Base-by-base conservation (phyloP, 1,140 invertebrate species). In the Berghia stephanieae region DNA sequence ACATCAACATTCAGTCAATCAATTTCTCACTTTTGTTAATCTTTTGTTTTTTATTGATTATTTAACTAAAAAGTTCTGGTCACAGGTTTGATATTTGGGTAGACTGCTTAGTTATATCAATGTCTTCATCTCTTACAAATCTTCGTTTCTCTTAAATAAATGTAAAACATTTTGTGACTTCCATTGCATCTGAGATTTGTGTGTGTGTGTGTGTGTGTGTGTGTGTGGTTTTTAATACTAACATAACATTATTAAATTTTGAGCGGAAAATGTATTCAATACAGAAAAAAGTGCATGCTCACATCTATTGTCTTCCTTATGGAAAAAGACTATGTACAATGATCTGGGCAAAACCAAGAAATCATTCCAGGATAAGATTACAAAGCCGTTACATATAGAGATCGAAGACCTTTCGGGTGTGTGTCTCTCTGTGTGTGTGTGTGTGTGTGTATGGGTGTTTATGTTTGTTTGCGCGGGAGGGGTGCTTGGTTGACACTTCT, bases 151-250 rank as follows among this genome's bases (percentile, higher is more conserved):
- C 6, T 60, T 60, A 0, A 13, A 1, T 60, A n/a, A 27, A 13
- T 60, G 8, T 21, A 34, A 6, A n/a, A 2, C 36, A 8, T 24
- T 21, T 60, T 6, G 57, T 10, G 24, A 10, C 24, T 60, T 60
- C 36, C 10, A 8, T 60, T 10, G 24, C 10, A 27, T 27, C 4
- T 66, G 60, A 6, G 36, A 3, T 67, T 38, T 43, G 67, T 69
- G 67, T 43, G 67, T 69, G 67, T 43, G 67, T 69, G 67, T 69
- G 67, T 69, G 67, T 69, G 67, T 69, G 67, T 69, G 67, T 69
- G 67, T 69, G 67, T 71, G 69, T 71, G 43, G 46, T 43, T 71
- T 24, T 71, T 43, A 34, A 34, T 71, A 46, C 52, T 43, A 13
- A 31, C 36, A 46, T 31, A 46, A 34, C 43, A 21, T 43, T 31